phyloP scores from a whole-genome alignment of 2,797 vertebrate genomes.

The Ispidina picta region DNA sequence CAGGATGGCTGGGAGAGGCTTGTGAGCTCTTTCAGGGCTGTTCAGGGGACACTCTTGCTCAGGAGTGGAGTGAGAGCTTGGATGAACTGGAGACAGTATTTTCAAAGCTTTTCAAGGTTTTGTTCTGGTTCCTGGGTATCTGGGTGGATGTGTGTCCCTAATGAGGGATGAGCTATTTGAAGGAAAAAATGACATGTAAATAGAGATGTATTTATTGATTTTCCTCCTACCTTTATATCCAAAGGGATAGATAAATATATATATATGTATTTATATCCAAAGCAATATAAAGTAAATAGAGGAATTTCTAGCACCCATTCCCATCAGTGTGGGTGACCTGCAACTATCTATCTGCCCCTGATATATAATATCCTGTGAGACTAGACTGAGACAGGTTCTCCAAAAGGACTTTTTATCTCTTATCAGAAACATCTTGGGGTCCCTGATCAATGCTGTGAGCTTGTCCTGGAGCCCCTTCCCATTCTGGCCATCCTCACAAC shows the following conservation, averaged over 20 bases:
- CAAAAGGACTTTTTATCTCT: background rate
- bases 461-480: background rate
- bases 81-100: background rate
- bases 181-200: background rate
- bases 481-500: background rate
- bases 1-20: background rate
- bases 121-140: background rate
- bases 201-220: background rate
- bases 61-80: background rate
- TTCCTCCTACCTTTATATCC: background rate
- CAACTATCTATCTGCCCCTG: background rate
- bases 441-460: background rate
- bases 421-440: background rate
- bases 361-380: background rate
- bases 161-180: background rate
- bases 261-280: background rate
- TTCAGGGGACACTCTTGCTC: background rate
- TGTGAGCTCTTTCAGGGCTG: background rate
- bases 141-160: background rate
- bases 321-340: background rate
- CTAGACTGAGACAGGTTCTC: background rate
- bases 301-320: background rate
- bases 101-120: background rate
- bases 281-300: background rate
- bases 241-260: background rate